Evolutionary conservation across 1,140 invertebrate genomes (phyloP).

Genomic region (Tribolium castaneum): DNA sequence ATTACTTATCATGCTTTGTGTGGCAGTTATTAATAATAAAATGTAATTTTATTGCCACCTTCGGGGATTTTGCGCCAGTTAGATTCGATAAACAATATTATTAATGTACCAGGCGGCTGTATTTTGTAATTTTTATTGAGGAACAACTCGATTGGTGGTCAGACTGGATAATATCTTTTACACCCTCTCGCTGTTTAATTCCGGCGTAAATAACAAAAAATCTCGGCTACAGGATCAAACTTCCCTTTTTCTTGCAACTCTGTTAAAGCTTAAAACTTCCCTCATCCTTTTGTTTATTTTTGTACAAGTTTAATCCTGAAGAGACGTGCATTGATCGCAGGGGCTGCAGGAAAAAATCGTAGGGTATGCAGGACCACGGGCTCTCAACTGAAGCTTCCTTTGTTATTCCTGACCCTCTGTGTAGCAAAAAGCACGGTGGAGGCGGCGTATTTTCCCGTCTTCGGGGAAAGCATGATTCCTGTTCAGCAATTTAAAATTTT

Average conservation of each 20-base stretch:
- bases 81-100: conserved; percentile 8
- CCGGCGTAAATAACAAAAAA: not conserved
- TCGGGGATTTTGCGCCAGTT: not conserved
- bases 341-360: conserved; percentile 22
- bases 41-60: conserved; percentile 24
- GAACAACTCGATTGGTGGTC: not conserved
- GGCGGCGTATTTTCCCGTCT: conserved; percentile 7
- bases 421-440: conserved; percentile 18
- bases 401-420: conserved; percentile 27
- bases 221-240: not conserved
- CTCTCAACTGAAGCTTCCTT: conserved; percentile 22
- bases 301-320: conserved; percentile 28
- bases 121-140: conserved; percentile 2
- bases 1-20: conserved; percentile 29
- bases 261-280: conserved; percentile 24
- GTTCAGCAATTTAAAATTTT: not conserved
- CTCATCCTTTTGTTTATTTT: conserved; percentile 27
- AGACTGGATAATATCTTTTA: not conserved
- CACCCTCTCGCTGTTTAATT: not conserved
- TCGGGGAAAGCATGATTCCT: not conserved
- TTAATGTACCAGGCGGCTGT: not conserved
- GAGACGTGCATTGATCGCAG: conserved; percentile 22
- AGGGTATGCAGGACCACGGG: conserved; percentile 23
- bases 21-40: conserved; percentile 33
- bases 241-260: not conserved